Evolutionary conservation across 2,797 vertebrate species (phyloP), one percentile per base, ranked within the genome.

Genomic region (Pseudomugil gertrudae): DNA sequence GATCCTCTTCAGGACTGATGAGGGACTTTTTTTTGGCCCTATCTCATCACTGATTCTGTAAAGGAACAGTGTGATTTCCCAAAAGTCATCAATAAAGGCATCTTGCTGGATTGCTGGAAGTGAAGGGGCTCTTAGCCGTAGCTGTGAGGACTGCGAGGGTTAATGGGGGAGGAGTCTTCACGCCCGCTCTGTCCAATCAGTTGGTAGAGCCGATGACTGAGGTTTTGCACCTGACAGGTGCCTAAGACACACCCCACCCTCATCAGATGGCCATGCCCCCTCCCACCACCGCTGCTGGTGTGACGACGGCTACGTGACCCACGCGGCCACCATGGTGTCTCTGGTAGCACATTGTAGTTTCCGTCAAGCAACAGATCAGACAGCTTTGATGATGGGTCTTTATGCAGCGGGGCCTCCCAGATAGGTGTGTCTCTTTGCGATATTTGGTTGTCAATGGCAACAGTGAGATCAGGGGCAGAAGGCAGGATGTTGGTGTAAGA

Each of bases 171-270:
- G 0, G 93, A 92, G 76, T 95, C 93, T 29, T 92, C 94, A 3
- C 91, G 94, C 24, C 95, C 94, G 0, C 84, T 86, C 40, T 93
- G 95, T 50, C 94, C 94, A 66, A 95, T 87, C 53, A 98, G 93
- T 85, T 96, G 96, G 91, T 95, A 96, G 14, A 98, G 94, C 53
- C 96, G 95, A 64, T 98, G 95, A 69, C 95, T 95, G 63, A 99
- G 95, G 85, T 96, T 96, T 83, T 98, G 96, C 66, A 96, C 95
- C 76, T 96, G 97, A 85, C 97, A 98, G 32, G 97, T 98, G 38
- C 96, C 96, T 35, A 98, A 91, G 21, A 94, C 87, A 11, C 96
- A 98, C 68, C 95, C 95, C 33, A 95, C 95, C 13, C 95, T 92
- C 93, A 95, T 93, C 76, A 95, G 67, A 23, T 92, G 90, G 15